phyloP scores from a whole-genome alignment of 2,797 vertebrate species.

The Gadopsis marmoratus region DNA sequence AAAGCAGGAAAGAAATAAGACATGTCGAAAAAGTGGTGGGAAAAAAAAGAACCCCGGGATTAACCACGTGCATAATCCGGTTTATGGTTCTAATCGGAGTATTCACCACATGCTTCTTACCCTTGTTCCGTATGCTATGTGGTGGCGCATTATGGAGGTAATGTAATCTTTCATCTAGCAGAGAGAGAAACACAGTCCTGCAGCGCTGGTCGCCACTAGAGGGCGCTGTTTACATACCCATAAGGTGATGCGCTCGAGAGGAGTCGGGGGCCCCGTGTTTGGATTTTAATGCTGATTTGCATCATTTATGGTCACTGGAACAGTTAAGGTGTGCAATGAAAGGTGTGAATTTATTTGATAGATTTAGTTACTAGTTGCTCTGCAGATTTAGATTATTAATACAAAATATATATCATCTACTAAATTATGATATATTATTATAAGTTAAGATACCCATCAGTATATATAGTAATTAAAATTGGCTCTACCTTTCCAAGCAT shows the following conservation, averaged over 20 bases:
- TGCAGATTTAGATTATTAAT: background rate
- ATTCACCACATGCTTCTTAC: too few relatives aligned
- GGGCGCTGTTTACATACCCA: too few relatives aligned
- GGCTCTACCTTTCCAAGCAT: background rate
- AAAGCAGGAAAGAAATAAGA: constrained; percentile 37
- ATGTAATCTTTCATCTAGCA: constrained; percentile 59
- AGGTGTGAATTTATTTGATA: background rate
- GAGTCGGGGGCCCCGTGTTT: too few relatives aligned
- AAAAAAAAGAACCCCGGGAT: background rate
- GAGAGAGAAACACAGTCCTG: constrained; percentile 18
- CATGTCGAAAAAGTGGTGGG: background rate
- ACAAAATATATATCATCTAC: background rate
- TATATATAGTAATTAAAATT: background rate
- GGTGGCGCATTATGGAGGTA: background rate
- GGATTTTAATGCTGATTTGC: too few relatives aligned
- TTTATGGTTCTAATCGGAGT: background rate
- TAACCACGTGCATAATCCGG: background rate
- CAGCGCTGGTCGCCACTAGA: background rate
- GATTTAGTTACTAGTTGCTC: background rate
- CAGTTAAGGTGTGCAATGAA: too few relatives aligned
- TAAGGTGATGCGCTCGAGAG: too few relatives aligned
- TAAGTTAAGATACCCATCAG: background rate
- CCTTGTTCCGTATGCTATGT: background rate
- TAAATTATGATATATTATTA: background rate
- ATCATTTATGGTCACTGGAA: too few relatives aligned